Evolutionary conservation across 2,888 invertebrate species (phyloP).

Genomic region (Camptogramma bilineatum): DNA sequence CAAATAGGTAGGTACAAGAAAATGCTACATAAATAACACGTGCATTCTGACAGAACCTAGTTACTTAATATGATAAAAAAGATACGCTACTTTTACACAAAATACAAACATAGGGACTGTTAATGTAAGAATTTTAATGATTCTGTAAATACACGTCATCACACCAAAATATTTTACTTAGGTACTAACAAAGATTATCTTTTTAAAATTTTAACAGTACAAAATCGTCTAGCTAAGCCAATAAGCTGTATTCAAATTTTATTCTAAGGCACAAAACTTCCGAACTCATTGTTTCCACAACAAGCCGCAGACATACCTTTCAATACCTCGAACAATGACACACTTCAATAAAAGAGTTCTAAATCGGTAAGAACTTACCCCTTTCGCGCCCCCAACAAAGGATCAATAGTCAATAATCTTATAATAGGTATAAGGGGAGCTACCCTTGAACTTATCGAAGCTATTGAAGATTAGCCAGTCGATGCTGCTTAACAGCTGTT

Average conservation of each 20-base stretch:
- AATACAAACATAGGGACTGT: too few species aligned
- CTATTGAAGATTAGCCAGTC: conserved; percentile 60
- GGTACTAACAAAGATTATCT: too few species aligned
- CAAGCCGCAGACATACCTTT: conserved; percentile 33
- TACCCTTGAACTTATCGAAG: conserved; percentile 56
- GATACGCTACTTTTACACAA: too few species aligned
- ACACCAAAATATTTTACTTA: too few species aligned
- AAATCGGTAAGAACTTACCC: conserved; percentile 66
- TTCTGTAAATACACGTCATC: too few species aligned
- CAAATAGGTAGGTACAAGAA: too few species aligned
- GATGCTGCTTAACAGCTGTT: conserved; percentile 58
- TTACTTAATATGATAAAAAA: too few species aligned
- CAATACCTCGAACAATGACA: conserved; percentile 36
- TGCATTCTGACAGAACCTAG: too few species aligned
- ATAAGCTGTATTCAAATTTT: neutral
- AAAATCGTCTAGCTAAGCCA: neutral
- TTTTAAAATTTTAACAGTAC: neutral
- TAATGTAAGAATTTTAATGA: too few species aligned
- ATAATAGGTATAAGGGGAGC: conserved; percentile 67
- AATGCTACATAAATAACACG: too few species aligned
- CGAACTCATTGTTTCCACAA: conserved; percentile 31
- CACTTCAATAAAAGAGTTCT: conserved; percentile 41
- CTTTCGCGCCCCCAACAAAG: conserved; percentile 76
- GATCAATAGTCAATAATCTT: conserved; percentile 83
- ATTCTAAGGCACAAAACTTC: conserved; percentile 18